phyloP scores from a whole-genome alignment of 2,888 invertebrate species.

The Temnothorax rugatulus region DNA sequence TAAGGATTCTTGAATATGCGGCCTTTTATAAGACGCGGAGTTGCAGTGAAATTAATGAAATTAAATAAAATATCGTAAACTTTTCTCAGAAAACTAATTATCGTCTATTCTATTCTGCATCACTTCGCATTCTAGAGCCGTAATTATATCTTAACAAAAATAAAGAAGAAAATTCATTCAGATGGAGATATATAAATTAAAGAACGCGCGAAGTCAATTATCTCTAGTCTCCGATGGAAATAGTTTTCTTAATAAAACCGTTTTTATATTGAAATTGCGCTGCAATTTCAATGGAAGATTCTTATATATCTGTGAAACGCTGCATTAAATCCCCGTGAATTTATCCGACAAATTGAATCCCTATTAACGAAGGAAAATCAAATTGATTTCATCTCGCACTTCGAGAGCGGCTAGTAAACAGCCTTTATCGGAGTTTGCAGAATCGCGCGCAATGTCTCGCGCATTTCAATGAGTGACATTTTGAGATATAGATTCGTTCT shows the following conservation, averaged over 20 bases:
- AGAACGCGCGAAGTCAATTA: constrained; percentile 4
- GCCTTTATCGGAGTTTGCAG: not conserved
- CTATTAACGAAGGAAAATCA: constrained; percentile 21
- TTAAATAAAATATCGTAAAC: not conserved
- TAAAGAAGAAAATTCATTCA: not conserved
- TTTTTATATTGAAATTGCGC: constrained; percentile 9
- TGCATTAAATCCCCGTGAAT: constrained; percentile 16
- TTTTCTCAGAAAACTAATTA: not conserved
- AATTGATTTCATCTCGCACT: constrained; percentile 28
- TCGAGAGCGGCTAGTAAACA: constrained; percentile 24
- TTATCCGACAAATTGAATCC: constrained; percentile 17
- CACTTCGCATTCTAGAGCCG: not conserved
- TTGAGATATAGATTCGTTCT: not conserved
- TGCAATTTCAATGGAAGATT: constrained; percentile 11
- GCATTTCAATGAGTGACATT: constrained; percentile 18
- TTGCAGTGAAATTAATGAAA: not conserved
- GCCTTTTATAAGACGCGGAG: not conserved
- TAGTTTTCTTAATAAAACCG: not conserved
- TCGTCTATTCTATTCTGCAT: not conserved
- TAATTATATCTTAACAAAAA: constrained; percentile 1
- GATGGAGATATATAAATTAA: not conserved
- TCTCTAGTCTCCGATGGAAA: not conserved
- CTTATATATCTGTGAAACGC: not conserved
- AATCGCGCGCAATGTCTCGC: constrained; percentile 1
- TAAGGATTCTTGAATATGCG: constrained; percentile 61